phyloP scores from a whole-genome alignment of 2,797 vertebrate species.

The Hoplostethus atlanticus region DNA sequence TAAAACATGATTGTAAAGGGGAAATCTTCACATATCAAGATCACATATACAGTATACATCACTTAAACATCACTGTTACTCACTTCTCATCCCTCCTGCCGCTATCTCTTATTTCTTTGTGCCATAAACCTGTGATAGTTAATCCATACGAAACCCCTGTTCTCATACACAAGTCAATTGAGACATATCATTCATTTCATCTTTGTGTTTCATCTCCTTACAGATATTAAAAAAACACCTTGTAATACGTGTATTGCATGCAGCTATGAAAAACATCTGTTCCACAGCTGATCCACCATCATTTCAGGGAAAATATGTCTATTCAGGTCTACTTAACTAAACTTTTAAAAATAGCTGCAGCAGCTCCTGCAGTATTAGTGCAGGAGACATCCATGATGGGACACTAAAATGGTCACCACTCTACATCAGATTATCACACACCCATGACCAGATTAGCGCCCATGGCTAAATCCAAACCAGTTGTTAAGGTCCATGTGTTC shows the following conservation, averaged over 20 bases:
- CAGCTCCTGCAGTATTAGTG: slow-evolving; percentile 3
- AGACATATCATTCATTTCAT: slow-evolving; percentile 12
- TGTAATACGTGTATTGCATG: slow-evolving; percentile 8
- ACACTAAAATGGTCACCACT: neutral
- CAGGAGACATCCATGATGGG: neutral
- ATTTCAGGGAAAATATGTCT: slow-evolving; percentile 2
- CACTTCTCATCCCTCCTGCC: neutral
- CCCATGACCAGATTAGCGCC: slow-evolving; percentile 8
- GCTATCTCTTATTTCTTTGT: neutral
- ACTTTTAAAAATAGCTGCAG: slow-evolving; percentile 6
- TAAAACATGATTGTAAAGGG: slow-evolving; percentile 22
- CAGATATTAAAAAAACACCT: neutral
- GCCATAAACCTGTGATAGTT: slow-evolving; percentile 33
- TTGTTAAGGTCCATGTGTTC: slow-evolving; percentile 17
- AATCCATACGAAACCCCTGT: slow-evolving; percentile 9
- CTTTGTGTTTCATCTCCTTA: slow-evolving; percentile 12
- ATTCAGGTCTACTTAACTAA: slow-evolving; percentile 4
- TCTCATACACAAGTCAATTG: slow-evolving; percentile 1
- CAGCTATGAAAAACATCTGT: slow-evolving; percentile 21
- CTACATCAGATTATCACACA: slow-evolving; percentile 26
- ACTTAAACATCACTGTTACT: slow-evolving; percentile 17
- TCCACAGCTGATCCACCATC: neutral
- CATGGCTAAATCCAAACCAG: slow-evolving; percentile 7
- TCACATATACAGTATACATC: slow-evolving; percentile 19
- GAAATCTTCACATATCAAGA: slow-evolving; percentile 17